These are phyloP conservation scores for pig (Sus scrofa) DNA, from an alignment of 2,113 vertebrate species.

Conservation along the genomic window T2T-Sscrofa CM000822.6:19455001-19455500, in stretches of 20 bases:
- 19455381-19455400: not conserved
- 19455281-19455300: not conserved
- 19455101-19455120: not conserved
- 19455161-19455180: not conserved
- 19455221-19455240: not conserved
- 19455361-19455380: not conserved
- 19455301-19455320: not conserved
- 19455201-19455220: not conserved
- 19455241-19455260: not conserved
- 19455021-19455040: not conserved
- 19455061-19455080: not conserved
- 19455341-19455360: not conserved
- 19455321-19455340: not conserved
- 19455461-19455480: not conserved
- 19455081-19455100: not conserved
- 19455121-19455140: not conserved
- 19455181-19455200: not conserved
- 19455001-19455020: not conserved
- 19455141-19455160: not conserved
- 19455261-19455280: not conserved
- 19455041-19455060: not conserved
- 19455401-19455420: not conserved
- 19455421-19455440: conserved; percentile 23
- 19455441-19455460: not conserved
- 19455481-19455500: not conserved